Evolutionary conservation across 2,113 vertebrate species (phyloP), one percentile per base, ranked within the genome.

Genomic region (Mus pahari): DNA sequence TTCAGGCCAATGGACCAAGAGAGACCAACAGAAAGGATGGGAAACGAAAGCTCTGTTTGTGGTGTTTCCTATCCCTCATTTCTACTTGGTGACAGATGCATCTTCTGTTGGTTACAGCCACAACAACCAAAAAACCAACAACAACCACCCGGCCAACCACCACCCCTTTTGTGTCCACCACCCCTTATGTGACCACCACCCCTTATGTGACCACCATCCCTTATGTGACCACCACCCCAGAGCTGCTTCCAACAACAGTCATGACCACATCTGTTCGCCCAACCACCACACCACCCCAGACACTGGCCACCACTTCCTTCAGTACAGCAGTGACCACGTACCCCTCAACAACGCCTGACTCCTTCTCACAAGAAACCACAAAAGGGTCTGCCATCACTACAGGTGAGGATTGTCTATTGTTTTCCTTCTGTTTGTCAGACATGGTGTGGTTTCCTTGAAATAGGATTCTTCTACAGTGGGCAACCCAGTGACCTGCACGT

Each of bases 71-170:
- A 45, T 64, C 26, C 24, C 75, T 33, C 4, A 1, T 58, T 20
- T 89, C n/a, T 5, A 0, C 36, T 39, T 89, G 83, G 20, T 39
- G 36, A 5, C 45, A 58, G 22, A 73, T 2, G 0, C 39, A 2
- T 70, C 33, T 58, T 92, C 33, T 78, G 0, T 92, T 90, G 81
- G 36, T 96, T 94, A 78, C 78, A 98, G 96, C 68, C 11, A 84
- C 70, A 10, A 94, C 88, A 9, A 91, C 93, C 26, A 28, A 3
- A 16, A 81, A 5, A 2, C 0, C 26, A 26, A 53, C 28, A 60
- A 97, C 92, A 71, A 87, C 68, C 17, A 10, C 4, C 7, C 33
- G 3, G 1, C 26, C 71, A 10, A 75, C 96, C 42, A 77, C 33
- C 26, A 71, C 7, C 16, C 45, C 45, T 48, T 50, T 50, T 6